Conservation (phyloP, 2,888 invertebrate species). For the Temnothorax rugatulus region DNA sequence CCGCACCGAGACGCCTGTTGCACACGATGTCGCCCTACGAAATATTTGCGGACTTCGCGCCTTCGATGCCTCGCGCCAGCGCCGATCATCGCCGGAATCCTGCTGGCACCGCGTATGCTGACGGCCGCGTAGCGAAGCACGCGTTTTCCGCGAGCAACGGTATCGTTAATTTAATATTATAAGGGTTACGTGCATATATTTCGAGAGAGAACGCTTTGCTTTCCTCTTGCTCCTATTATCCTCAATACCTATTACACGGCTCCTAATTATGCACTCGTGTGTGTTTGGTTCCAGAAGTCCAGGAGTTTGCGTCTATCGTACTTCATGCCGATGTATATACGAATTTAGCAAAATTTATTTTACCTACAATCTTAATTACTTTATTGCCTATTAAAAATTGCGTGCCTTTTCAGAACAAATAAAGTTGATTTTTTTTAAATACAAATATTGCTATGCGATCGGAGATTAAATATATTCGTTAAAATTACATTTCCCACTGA, state of each 20-base stretch:
- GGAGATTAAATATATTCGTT: background rate
- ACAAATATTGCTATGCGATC: background rate
- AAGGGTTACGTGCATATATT: background rate
- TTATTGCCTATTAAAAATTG: background rate
- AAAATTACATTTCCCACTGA: background rate
- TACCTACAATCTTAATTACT: background rate
- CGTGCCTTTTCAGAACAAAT: background rate
- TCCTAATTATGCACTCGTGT: background rate
- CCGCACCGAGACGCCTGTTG: conserved; percentile 78
- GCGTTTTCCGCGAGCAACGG: background rate
- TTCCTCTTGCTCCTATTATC: too few relatives aligned
- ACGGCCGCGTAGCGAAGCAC: background rate
- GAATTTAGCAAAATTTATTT: background rate
- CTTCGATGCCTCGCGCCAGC: conserved; percentile 56
- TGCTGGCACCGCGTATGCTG: background rate
- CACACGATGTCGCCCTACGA: conserved; percentile 73
- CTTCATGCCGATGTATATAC: background rate
- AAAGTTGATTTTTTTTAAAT: background rate
- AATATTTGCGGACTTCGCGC: conserved; percentile 73
- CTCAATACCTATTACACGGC: background rate
- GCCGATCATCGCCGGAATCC: conserved; percentile 38
- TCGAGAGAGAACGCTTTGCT: background rate
- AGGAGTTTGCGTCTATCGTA: background rate
- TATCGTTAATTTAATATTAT: conserved; percentile 1
- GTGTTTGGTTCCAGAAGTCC: background rate